These are phyloP conservation scores for Portevinia maculata DNA, from an alignment of 2,888 invertebrate genomes.

Conservation along the genomic window DNA sequence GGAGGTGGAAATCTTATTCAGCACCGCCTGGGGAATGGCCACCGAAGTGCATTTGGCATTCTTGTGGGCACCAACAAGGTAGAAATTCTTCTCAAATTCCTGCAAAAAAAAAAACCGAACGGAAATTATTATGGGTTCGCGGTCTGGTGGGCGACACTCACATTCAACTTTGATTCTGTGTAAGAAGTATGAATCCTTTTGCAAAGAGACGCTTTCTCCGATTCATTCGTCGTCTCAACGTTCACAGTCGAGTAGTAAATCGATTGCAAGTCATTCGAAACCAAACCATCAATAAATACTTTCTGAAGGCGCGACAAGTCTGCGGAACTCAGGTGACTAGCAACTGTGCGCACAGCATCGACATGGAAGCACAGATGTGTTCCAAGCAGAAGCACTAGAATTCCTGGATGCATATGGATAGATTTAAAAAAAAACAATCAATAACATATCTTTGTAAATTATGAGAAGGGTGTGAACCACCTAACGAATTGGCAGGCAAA, in stretches of 20 bases:
- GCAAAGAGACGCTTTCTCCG: slow-evolving; percentile 84
- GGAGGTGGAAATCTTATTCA: slow-evolving; percentile 84
- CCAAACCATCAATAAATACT: slow-evolving; percentile 83
- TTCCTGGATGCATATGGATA: slow-evolving; percentile 26
- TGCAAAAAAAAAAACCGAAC: slow-evolving; percentile 71
- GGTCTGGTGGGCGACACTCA: slow-evolving; percentile 79
- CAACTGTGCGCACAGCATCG: slow-evolving; percentile 78
- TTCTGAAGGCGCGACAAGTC: slow-evolving; percentile 81
- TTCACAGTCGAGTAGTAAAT: slow-evolving; percentile 90
- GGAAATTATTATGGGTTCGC: background rate
- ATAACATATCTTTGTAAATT: no score
- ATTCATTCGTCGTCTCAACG: slow-evolving; percentile 86
- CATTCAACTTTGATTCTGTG: slow-evolving; percentile 82
- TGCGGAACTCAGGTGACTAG: slow-evolving; percentile 79
- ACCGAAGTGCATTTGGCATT: slow-evolving; percentile 84
- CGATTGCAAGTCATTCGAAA: slow-evolving; percentile 86
- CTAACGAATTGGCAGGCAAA: slow-evolving; percentile 3
- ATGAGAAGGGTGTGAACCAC: no score
- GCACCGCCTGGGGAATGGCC: slow-evolving; percentile 83
- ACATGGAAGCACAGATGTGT: slow-evolving; percentile 27
- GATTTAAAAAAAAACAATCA: background rate
- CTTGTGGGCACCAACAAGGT: slow-evolving; percentile 86
- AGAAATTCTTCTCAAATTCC: slow-evolving; percentile 85
- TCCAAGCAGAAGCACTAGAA: slow-evolving; percentile 57
- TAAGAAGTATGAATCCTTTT: slow-evolving; percentile 80